Percentiles rank a stretch among this genome's conserved stretches.
phyloP scores from a whole-genome alignment of 2,888 invertebrate genomes.

The Hydraecia micacea region DNA sequence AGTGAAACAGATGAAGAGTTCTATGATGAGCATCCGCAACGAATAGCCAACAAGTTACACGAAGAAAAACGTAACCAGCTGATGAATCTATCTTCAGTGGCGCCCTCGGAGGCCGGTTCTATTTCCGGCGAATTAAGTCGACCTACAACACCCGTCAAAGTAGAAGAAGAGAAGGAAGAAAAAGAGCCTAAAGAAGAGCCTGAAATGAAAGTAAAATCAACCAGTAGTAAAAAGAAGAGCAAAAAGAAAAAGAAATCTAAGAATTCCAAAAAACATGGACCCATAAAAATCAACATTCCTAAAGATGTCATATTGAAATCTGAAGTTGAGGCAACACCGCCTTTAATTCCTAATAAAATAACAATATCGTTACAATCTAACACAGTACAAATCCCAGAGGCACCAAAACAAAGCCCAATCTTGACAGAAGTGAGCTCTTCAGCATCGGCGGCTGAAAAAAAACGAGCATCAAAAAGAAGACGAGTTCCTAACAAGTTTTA shows the following conservation, averaged over 20 bases:
- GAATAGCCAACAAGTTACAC: conserved; percentile 92
- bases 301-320: conserved; percentile 84
- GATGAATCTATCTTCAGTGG: conserved; percentile 91
- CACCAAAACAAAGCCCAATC: conserved; percentile 70
- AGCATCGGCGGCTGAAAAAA: conserved; percentile 89
- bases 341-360: conserved; percentile 84
- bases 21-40: conserved; percentile 95
- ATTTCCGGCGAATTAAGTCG: conserved; percentile 91
- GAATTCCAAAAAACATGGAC: conserved; percentile 86
- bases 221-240: conserved; percentile 92
- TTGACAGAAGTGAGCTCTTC: conserved; percentile 67
- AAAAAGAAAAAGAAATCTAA: conserved; percentile 91
- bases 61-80: conserved; percentile 94
- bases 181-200: conserved; percentile 78
- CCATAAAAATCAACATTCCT: conserved; percentile 91
- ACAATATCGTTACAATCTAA: conserved; percentile 88
- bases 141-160: conserved; percentile 91
- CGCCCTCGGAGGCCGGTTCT: conserved; percentile 91
- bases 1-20: conserved; percentile 97
- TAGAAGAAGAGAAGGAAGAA: conserved; percentile 78
- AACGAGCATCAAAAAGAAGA: conserved; percentile 94
- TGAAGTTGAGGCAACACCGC: conserved; percentile 73
- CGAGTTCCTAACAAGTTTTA: conserved; percentile 96
- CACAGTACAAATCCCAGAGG: conserved; percentile 87
- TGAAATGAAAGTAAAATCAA: conserved; percentile 87